Evolutionary conservation across 2,797 vertebrate genomes (phyloP).

Genomic region (Tokudaia muenninki): DNA sequence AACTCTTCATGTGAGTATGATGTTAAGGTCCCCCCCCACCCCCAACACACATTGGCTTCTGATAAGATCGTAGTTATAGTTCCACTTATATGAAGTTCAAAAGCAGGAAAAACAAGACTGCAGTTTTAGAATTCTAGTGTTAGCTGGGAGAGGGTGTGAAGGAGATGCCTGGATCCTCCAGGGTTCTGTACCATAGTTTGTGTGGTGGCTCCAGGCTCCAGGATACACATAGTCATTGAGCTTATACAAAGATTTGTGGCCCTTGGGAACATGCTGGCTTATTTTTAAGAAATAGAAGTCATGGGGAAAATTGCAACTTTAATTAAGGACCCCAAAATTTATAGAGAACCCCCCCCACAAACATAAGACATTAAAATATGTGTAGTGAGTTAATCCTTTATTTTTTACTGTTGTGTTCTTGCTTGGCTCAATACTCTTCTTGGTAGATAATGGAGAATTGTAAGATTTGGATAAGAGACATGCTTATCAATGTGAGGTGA

Average conservation of each 20-base stretch:
- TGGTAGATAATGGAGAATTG: background rate
- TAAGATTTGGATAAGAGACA: background rate
- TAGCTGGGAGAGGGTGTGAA: background rate
- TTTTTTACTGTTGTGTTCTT: no score
- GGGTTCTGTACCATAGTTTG: no score
- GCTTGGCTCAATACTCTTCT: fast-evolving
- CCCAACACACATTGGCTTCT: background rate
- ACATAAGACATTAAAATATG: background rate
- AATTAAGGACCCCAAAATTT: background rate
- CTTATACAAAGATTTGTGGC: background rate
- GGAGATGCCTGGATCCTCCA: no score
- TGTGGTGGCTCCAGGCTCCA: background rate
- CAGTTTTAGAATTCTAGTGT: background rate
- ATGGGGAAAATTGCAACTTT: background rate
- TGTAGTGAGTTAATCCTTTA: background rate
- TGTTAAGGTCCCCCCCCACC: background rate
- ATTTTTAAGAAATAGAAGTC: constrained; percentile 20
- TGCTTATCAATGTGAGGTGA: background rate
- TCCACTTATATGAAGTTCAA: background rate
- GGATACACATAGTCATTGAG: fast-evolving
- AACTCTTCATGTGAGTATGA: constrained; percentile 90
- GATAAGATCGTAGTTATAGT: background rate
- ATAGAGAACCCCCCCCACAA: background rate
- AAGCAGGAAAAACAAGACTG: background rate
- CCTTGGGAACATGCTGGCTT: background rate